Base-by-base conservation (phyloP, 2,888 invertebrate species). In the Disparrhopalites patrizii region DNA sequence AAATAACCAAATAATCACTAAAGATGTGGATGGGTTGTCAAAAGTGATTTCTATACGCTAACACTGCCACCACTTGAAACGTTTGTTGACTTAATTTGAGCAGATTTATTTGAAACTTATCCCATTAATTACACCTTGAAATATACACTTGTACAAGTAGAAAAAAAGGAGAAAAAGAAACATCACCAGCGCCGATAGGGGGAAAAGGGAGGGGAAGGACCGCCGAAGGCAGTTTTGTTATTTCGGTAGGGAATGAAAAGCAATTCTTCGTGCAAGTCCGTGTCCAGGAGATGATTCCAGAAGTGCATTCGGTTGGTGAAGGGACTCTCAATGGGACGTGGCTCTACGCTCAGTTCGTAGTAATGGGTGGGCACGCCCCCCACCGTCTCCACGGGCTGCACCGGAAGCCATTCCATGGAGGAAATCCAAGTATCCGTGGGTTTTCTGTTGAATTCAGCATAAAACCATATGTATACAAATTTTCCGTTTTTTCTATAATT, bases 231-330 rank as follows among this genome's bases (percentile, higher is more conserved):
- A n/a, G 63, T 64, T 15, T 33, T 43, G 31, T 64, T 64, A 25
- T 64, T n/a, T 7, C 64, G 2, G 31, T 64, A 64, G 0, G 64
- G 64, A 15, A 64, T 55, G 23, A 64, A 64, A 4, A 30, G 8
- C 2, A 64, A 50, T 50, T 64, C 64, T 3, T 56, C 56, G 2
- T 43, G 23, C 13, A 64, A 18, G 25, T 64, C 64, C 1, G 64
- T 56, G 25, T 64, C 64, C 38, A 50, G 13, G 5, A 64, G 31
- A 18, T 40, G 43, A 40, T 57, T 64, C 64, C 64, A 64, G 33
- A 64, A 64, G 36, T 64, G 64, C 64, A 64, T 64, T n/a, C 64
- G 18, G 20, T 64, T 56, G 1, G 50, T 47, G 30, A 57, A 57
- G 5, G 64, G 57, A 15, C 56, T 54, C 30, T 28, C 28, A 20